phyloP scores from a whole-genome alignment of 92 coral and sea anemone genomes.

The Meandrina meandrites region DNA sequence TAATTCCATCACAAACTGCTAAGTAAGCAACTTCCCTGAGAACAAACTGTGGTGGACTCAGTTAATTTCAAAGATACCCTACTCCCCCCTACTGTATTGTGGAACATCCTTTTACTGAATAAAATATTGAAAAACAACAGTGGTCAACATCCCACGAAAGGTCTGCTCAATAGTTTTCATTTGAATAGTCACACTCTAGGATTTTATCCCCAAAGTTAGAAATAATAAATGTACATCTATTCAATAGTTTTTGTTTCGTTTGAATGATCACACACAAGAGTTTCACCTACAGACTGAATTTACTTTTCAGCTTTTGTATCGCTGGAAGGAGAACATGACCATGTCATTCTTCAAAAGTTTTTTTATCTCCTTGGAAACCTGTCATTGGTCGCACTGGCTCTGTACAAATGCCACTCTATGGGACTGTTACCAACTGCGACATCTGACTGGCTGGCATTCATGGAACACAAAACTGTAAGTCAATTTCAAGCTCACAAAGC shows the following conservation, averaged over 20 bases:
- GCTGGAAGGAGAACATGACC: slow-evolving; percentile 93
- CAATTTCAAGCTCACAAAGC: not conserved
- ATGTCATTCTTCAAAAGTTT: slow-evolving; percentile 82
- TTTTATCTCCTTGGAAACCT: slow-evolving; percentile 92
- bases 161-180: not conserved
- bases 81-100: not conserved
- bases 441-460: slow-evolving; percentile 98
- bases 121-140: not conserved
- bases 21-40: not conserved
- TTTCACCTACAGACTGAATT: not conserved
- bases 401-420: slow-evolving; percentile 98
- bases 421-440: slow-evolving; percentile 95
- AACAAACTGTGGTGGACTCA: not conserved
- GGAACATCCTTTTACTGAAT: not conserved
- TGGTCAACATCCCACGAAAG: not conserved
- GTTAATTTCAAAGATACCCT: not conserved
- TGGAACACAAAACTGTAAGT: slow-evolving; percentile 73
- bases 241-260: not conserved
- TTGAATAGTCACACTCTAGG: not conserved
- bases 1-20: not conserved
- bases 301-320: slow-evolving; percentile 84
- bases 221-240: not conserved
- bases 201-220: not conserved
- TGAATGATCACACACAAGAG: not conserved
- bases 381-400: slow-evolving; percentile 77